Evolutionary conservation across 2,888 invertebrate species (phyloP).

Genomic region (Pycnomerus fuliginosus): DNA sequence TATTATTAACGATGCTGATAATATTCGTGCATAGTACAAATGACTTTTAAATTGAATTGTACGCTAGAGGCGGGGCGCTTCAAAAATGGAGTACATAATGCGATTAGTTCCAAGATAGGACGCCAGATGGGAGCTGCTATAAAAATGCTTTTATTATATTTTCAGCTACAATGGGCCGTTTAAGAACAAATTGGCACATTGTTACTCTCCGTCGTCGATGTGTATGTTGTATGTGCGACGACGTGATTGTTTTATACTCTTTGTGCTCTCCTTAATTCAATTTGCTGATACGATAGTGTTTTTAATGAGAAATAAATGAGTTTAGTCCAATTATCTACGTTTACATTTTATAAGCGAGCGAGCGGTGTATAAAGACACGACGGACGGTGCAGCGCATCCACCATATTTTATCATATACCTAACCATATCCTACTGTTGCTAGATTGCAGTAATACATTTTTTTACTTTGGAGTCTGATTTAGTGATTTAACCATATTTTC

Average conservation of each 20-base stretch:
- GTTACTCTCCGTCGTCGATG: slow-evolving; percentile 33
- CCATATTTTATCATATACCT: no score
- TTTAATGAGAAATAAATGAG: slow-evolving; percentile 43
- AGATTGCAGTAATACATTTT: no score
- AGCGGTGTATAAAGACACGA: neutral
- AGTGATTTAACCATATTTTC: no score
- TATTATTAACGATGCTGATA: slow-evolving; percentile 54
- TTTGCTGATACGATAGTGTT: slow-evolving; percentile 43
- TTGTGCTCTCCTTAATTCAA: slow-evolving; percentile 40
- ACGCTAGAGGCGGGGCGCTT: slow-evolving; percentile 50
- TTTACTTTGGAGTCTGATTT: no score
- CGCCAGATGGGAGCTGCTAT: slow-evolving; percentile 53
- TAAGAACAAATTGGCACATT: slow-evolving; percentile 51
- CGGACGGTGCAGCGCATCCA: neutral
- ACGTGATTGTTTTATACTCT: slow-evolving; percentile 43
- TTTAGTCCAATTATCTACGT: slow-evolving; percentile 13
- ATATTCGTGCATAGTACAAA: slow-evolving; percentile 59
- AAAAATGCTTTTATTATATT: slow-evolving; percentile 51
- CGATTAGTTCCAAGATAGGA: slow-evolving; percentile 59
- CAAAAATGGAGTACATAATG: slow-evolving; percentile 69
- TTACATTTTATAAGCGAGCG: no score
- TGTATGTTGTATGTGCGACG: slow-evolving; percentile 27
- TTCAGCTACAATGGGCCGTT: slow-evolving; percentile 48
- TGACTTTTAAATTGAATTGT: slow-evolving; percentile 70
- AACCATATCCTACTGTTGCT: no score